These are phyloP conservation scores for Zalophus californianus DNA, from an alignment of 2,797 vertebrate genomes.

Conservation along the genomic window DNA sequence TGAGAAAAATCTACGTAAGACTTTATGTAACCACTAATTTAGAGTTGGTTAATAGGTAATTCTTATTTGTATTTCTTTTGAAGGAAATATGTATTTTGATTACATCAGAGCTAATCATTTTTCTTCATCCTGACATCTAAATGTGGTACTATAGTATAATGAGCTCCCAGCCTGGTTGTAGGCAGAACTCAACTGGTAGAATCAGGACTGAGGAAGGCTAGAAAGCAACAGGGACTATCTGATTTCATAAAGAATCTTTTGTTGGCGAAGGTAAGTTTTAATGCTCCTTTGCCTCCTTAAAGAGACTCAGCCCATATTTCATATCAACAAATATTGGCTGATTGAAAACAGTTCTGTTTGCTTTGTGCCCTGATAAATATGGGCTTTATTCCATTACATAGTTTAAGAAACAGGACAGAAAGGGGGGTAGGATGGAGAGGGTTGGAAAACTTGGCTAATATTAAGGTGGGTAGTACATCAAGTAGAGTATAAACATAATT, in stretches of 20 bases:
- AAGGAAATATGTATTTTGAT: conserved; percentile 51
- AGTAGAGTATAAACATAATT: neutral
- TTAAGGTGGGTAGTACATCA: neutral
- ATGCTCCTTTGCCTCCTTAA: conserved; percentile 37
- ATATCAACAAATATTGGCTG: conserved; percentile 56
- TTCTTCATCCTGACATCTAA: conserved; percentile 54
- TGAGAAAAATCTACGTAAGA: conserved; percentile 43
- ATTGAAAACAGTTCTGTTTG: conserved; percentile 57
- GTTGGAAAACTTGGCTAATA: neutral
- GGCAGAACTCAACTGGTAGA: conserved; percentile 36
- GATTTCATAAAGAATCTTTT: conserved; percentile 57
- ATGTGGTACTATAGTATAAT: neutral
- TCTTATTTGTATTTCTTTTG: conserved; percentile 51
- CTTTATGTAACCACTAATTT: conserved; percentile 59
- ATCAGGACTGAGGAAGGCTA: neutral
- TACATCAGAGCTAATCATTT: conserved; percentile 45
- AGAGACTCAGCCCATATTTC: conserved; percentile 25
- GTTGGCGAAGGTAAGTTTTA: conserved; percentile 62
- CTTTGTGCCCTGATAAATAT: neutral
- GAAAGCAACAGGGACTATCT: conserved; percentile 26
- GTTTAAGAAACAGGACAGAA: neutral
- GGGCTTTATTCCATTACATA: neutral
- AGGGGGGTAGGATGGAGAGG: neutral
- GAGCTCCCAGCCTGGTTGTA: neutral
- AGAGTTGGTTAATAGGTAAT: conserved; percentile 39